Conservation (phyloP, 2,113 vertebrate genomes). For the Nothoprocta pentlandii region DNA sequence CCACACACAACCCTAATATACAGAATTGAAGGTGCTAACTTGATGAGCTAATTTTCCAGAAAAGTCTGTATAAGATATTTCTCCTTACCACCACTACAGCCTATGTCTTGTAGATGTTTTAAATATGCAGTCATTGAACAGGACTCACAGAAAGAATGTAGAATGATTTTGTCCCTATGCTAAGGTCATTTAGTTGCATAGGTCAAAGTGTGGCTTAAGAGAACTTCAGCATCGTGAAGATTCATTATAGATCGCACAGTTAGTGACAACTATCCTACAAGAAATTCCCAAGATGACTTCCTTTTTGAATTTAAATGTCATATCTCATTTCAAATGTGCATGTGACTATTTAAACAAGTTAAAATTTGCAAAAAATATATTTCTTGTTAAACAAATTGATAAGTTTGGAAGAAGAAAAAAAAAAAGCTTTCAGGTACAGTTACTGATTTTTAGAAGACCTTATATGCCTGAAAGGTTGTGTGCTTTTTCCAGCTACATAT, state of each 20-base stretch:
- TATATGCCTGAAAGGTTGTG: not conserved
- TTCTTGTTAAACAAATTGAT: not conserved
- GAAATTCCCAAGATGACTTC: not conserved
- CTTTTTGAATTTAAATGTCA: not conserved
- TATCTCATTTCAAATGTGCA: rapidly evolving
- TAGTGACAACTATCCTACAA: not conserved
- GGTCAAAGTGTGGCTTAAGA: not conserved
- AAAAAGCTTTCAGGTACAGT: rapidly evolving
- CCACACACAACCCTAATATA: not conserved
- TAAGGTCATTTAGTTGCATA: not conserved
- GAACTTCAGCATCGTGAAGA: not conserved
- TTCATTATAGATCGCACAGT: not conserved
- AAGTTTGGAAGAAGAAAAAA: not conserved
- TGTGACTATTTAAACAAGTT: not conserved
- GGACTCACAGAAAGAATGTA: not conserved
- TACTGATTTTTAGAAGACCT: not conserved
- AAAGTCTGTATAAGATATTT: not conserved
- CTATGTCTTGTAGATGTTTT: not conserved
- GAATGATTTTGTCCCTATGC: not conserved
- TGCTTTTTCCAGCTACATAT: rapidly evolving
- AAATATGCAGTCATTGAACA: not conserved
- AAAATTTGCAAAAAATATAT: not conserved
- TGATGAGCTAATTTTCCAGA: not conserved
- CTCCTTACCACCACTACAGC: not conserved
- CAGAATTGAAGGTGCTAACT: not conserved